A percentile compares a stretch with the other conserved stretches of the same genome.
Conservation (phyloP, 2,888 invertebrate species). For the Meloe dianella region DNA sequence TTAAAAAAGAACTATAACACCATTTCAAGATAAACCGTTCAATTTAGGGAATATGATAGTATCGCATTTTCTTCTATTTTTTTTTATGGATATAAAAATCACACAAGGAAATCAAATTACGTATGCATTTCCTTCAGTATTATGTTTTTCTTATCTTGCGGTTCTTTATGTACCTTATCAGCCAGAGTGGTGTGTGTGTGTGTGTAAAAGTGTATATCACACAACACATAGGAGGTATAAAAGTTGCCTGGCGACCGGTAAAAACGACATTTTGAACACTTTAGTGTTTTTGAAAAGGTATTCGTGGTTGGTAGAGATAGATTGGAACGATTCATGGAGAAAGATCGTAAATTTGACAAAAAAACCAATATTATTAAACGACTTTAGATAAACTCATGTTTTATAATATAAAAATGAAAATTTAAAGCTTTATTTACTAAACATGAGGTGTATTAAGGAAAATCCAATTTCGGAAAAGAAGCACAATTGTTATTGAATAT, state of each 20-base stretch:
- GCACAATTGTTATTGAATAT: neutral
- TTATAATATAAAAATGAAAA: conserved; percentile 26
- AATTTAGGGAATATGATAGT: neutral
- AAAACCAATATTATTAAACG: conserved; percentile 43
- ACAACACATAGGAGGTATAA: conserved; percentile 27
- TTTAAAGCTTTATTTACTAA: conserved; percentile 33
- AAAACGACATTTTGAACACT: conserved; percentile 19
- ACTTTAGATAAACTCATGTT: conserved; percentile 29
- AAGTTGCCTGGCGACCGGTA: conserved; percentile 5
- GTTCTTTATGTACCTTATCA: conserved; percentile 55
- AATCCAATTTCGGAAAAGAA: neutral
- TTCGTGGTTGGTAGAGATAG: conserved; percentile 40
- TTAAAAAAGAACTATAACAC: neutral
- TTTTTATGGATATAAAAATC: conserved; percentile 36
- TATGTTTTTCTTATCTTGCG: conserved; percentile 52
- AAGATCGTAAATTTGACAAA: conserved; percentile 45
- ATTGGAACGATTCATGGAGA: conserved; percentile 43
- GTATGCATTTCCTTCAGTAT: conserved; percentile 56
- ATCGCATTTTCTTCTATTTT: neutral
- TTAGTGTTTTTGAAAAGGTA: conserved; percentile 36
- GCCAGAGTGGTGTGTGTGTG: conserved; percentile 22
- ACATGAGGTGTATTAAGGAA: conserved; percentile 14
- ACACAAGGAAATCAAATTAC: conserved; percentile 56
- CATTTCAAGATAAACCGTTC: too few species aligned
- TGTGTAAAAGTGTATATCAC: conserved; percentile 40